Conservation (phyloP, 2,888 invertebrate genomes). For the Pterobdella sp. region DNA sequence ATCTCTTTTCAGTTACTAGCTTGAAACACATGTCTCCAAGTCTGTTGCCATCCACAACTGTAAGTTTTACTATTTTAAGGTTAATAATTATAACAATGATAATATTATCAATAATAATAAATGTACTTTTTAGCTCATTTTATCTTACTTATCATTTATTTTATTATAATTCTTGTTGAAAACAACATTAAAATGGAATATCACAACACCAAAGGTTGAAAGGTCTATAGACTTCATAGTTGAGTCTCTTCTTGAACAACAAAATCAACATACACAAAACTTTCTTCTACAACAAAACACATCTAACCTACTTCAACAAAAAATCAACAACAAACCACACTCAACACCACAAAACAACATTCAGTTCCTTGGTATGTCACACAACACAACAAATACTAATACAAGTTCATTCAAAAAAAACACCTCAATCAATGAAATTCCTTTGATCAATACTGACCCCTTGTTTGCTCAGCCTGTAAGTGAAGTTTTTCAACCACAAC, state of each 20-base stretch:
- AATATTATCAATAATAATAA: neutral
- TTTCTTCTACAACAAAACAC: too few relatives aligned
- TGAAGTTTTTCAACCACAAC: neutral
- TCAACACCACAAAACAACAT: too few relatives aligned
- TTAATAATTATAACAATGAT: neutral
- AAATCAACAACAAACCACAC: too few relatives aligned
- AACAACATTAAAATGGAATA: slow-evolving; percentile 2
- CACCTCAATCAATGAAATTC: too few relatives aligned
- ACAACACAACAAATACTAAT: too few relatives aligned
- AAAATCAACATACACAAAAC: too few relatives aligned
- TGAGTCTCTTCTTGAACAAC: neutral
- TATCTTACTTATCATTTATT: neutral
- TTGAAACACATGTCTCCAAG: slow-evolving; percentile 27
- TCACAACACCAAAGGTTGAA: slow-evolving; percentile 1
- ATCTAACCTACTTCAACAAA: too few relatives aligned
- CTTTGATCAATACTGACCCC: too few relatives aligned
- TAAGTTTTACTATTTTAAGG: neutral
- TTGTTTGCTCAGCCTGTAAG: too few relatives aligned
- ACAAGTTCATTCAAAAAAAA: too few relatives aligned
- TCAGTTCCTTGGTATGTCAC: too few relatives aligned
- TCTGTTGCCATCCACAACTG: neutral
- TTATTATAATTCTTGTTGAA: neutral
- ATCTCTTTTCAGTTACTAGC: slow-evolving; percentile 33
- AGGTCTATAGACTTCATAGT: neutral
- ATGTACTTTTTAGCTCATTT: neutral